phyloP scores from a whole-genome alignment of 2,888 invertebrate genomes.

The Andricus curvator region DNA sequence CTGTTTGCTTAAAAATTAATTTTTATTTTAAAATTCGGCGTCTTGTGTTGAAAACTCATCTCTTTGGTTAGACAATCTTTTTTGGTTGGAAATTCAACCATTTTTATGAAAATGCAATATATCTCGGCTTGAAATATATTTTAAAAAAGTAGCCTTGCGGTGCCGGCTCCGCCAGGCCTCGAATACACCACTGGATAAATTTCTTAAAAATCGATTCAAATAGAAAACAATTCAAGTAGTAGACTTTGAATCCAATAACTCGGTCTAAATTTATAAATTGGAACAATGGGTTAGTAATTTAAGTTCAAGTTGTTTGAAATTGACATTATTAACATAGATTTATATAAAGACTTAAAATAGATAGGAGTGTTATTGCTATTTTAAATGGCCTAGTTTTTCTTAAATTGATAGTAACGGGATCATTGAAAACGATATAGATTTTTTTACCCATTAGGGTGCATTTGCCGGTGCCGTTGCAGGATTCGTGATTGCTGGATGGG shows the following conservation, averaged over 20 bases:
- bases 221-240: neutral
- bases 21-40: no score
- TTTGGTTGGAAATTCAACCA: no score
- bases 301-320: neutral
- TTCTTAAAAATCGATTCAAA: neutral
- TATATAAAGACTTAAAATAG: neutral
- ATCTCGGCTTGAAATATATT: no score
- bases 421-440: conserved; percentile 48
- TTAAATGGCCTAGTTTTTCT: neutral
- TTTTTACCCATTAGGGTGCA: conserved; percentile 69
- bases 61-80: no score
- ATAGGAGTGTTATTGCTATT: neutral
- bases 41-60: no score
- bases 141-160: no score
- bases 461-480: conserved; percentile 82
- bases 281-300: neutral
- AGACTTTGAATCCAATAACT: neutral
- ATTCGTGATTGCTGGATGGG: conserved; percentile 82
- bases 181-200: neutral
- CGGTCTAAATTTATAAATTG: neutral
- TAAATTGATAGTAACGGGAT: neutral
- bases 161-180: no score
- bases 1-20: no score
- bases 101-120: no score
- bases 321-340: neutral